Evolutionary conservation across 2,797 vertebrate species (phyloP).

Genomic region (Gorsachius magnificus): DNA sequence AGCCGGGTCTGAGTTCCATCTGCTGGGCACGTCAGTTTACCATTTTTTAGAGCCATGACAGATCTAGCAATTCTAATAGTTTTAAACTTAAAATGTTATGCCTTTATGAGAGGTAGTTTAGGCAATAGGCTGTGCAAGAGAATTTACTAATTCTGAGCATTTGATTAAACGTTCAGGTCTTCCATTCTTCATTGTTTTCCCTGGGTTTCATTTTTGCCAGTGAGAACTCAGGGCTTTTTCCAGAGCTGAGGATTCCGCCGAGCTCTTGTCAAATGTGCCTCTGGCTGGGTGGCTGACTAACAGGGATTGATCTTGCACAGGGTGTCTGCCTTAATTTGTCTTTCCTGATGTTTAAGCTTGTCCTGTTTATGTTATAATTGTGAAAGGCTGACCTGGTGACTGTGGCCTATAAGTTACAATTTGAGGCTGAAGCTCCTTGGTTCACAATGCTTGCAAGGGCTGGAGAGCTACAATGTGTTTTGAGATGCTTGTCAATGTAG

Average conservation of each 20-base stretch:
- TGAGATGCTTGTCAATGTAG: background rate
- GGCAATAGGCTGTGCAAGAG: background rate
- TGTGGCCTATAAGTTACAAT: background rate
- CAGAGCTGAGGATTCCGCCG: background rate
- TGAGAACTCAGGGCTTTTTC: background rate
- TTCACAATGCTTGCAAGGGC: background rate
- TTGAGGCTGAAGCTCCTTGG: background rate
- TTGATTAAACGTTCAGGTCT: background rate
- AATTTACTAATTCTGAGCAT: background rate
- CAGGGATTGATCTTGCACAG: background rate
- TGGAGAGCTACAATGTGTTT: background rate
- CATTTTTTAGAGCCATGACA: background rate
- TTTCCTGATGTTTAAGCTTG: slow-evolving; percentile 31
- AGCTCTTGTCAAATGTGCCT: background rate
- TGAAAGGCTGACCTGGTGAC: background rate
- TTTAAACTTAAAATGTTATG: background rate
- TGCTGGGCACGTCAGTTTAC: background rate
- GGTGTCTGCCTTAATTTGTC: background rate
- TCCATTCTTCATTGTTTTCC: background rate
- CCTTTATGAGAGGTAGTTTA: background rate
- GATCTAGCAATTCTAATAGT: background rate
- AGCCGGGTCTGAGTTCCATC: background rate
- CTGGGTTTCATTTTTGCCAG: background rate
- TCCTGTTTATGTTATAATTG: background rate
- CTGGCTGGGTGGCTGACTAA: background rate